Evolutionary conservation across 2,113 vertebrate genomes (phyloP).

Genomic region (Synodontis membranacea): DNA sequence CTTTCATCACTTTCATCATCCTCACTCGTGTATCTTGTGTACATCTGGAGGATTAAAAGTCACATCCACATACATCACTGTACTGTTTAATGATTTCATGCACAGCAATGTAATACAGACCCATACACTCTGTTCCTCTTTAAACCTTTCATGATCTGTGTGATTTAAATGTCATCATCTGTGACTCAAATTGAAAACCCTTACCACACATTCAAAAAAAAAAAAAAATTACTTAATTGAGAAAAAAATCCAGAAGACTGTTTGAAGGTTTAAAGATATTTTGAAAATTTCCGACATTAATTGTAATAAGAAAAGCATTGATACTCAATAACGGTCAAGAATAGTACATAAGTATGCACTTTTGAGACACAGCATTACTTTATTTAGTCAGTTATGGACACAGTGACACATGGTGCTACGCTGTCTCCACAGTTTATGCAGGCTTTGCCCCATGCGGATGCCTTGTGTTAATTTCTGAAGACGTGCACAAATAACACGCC

Average conservation of each 20-base stretch:
- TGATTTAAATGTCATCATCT: too few relatives aligned
- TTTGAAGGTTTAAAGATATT: too few relatives aligned
- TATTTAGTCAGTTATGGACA: neutral
- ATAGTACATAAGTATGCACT: neutral
- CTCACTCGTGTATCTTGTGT: too few relatives aligned
- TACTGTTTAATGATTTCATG: neutral
- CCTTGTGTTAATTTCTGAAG: neutral
- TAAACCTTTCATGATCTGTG: neutral
- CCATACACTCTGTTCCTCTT: neutral
- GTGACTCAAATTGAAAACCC: too few relatives aligned
- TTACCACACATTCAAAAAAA: neutral
- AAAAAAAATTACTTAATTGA: too few relatives aligned
- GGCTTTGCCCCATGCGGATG: neutral
- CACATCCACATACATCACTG: neutral
- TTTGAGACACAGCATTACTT: neutral
- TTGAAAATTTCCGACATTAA: too few relatives aligned
- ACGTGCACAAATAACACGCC: neutral
- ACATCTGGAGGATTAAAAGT: neutral
- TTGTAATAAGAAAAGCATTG: too few relatives aligned
- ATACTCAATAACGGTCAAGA: too few relatives aligned
- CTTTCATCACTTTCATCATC: too few relatives aligned
- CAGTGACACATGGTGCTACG: neutral
- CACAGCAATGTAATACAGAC: too few relatives aligned
- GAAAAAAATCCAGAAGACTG: neutral
- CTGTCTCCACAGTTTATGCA: neutral